Conservation (phyloP, 2,888 invertebrate genomes). For the Notodonta ziczac region DNA sequence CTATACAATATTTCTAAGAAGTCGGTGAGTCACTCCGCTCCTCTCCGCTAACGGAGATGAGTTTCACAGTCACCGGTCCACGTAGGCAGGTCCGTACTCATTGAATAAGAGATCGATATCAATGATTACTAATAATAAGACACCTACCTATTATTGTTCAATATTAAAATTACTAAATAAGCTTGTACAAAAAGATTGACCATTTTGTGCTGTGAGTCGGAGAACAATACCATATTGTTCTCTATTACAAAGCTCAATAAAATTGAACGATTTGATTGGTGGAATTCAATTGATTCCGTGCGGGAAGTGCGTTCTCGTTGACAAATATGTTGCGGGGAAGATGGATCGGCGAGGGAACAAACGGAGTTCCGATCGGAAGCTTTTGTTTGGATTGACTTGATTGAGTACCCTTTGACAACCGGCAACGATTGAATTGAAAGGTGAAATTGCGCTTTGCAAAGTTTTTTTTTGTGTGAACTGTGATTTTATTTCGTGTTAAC, state of each 20-base stretch:
- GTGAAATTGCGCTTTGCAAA: constrained; percentile 8
- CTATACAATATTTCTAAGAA: constrained; percentile 3
- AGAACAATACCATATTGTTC: constrained; percentile 76
- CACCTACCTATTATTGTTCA: constrained; percentile 46
- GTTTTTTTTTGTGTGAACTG: no score
- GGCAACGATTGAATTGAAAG: constrained; percentile 13
- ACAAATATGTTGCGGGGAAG: constrained; percentile 60
- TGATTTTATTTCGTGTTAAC: no score
- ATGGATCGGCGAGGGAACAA: constrained; percentile 52
- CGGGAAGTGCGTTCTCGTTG: constrained; percentile 54
- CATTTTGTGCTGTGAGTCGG: constrained; percentile 40
- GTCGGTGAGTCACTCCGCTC: background rate
- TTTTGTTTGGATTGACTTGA: constrained; percentile 38
- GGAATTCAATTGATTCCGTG: constrained; percentile 40
- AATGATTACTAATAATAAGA: constrained; percentile 46
- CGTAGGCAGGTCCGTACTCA: constrained; percentile 25
- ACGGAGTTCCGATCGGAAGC: constrained; percentile 32
- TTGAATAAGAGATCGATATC: constrained; percentile 54
- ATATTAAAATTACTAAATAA: constrained; percentile 58
- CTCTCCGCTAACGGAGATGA: background rate
- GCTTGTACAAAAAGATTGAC: constrained; percentile 51
- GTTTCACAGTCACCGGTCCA: constrained; percentile 21
- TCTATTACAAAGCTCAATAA: constrained; percentile 64
- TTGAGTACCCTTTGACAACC: constrained; percentile 31
- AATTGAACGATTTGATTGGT: constrained; percentile 49